A percentile compares a stretch with the other conserved stretches of the same genome.
phyloP scores from a whole-genome alignment of 2,113 vertebrate genomes.

The Elanus axillaris region DNA sequence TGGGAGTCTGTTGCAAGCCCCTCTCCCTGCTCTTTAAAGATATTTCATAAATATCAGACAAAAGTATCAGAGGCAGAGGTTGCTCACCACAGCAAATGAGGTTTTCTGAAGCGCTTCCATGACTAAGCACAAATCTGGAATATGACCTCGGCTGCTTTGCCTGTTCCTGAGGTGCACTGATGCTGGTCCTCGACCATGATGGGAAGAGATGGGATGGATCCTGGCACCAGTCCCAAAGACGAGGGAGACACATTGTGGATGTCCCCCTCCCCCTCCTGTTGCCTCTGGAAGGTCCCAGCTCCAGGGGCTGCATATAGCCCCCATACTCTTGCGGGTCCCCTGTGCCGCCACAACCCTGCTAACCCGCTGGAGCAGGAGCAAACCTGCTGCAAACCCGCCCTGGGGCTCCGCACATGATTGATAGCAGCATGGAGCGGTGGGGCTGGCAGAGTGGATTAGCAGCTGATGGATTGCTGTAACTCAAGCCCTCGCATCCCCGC shows the following conservation, averaged over 20 bases:
- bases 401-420: neutral
- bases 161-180: neutral
- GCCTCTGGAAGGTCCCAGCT: neutral
- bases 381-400: accelerated
- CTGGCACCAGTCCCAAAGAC: neutral
- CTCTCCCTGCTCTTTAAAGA: neutral
- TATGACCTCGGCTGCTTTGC: neutral
- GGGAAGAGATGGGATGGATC: neutral
- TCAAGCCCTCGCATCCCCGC: neutral
- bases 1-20: neutral
- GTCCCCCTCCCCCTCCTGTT: neutral
- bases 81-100: neutral
- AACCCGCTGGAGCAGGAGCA: accelerated
- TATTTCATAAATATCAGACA: neutral
- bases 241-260: neutral
- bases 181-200: accelerated
- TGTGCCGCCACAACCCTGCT: neutral
- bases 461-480: slow-evolving; percentile 34
- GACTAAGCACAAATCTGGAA: neutral
- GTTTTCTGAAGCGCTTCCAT: neutral
- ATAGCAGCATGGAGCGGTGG: neutral
- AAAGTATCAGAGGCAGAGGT: neutral
- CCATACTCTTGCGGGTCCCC: accelerated
- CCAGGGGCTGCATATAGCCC: accelerated
- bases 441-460: slow-evolving; percentile 4